Conservation (phyloP, 2,113 vertebrate genomes). For the Gavialis gangeticus region DNA sequence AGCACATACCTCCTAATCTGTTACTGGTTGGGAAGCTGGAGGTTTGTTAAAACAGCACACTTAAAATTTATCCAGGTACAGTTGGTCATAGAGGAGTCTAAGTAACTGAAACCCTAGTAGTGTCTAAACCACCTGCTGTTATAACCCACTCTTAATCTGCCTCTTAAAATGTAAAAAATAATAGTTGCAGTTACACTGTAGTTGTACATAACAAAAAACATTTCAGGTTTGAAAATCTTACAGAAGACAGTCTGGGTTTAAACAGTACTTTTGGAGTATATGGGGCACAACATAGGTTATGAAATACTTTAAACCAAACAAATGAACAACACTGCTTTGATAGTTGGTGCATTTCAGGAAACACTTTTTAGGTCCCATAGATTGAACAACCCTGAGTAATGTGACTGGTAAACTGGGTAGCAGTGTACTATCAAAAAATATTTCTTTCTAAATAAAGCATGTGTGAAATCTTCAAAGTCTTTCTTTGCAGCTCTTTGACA, state of each 20-base stretch:
- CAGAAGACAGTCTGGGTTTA: background rate
- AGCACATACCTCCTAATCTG: background rate
- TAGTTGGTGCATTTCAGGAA: background rate
- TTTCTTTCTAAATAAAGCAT: slow-evolving; percentile 4
- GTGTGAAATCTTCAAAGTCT: background rate
- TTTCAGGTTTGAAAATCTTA: background rate
- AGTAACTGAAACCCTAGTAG: background rate
- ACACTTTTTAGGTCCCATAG: background rate
- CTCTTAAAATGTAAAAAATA: background rate
- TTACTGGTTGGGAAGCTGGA: background rate
- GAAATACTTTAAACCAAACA: background rate
- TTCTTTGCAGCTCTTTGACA: background rate
- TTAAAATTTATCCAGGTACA: background rate
- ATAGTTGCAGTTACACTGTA: background rate
- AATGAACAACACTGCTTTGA: background rate
- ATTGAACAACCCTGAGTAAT: background rate
- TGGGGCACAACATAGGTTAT: background rate
- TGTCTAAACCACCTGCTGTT: background rate
- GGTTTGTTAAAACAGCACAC: background rate
- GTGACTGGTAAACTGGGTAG: background rate
- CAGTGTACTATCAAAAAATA: background rate
- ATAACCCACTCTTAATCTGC: background rate
- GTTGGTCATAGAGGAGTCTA: background rate
- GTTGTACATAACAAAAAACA: background rate
- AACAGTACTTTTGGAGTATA: background rate